Evolutionary conservation across 2,113 vertebrate genomes (phyloP), one percentile per base, ranked within the genome.

Genomic region (Hyla sarda): DNA sequence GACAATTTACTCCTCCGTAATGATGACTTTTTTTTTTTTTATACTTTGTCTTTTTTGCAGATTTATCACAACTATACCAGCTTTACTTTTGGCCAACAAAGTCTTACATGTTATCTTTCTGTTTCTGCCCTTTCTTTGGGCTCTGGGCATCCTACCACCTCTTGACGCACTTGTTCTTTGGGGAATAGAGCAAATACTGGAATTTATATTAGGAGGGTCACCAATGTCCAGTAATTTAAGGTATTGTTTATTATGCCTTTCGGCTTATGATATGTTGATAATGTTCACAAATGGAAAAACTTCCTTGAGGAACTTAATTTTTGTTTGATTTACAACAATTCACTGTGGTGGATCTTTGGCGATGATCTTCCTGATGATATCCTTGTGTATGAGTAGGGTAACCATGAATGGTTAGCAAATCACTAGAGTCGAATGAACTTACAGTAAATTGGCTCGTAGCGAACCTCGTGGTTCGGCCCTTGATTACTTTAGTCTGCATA

Each of bases 191-290:
- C 98, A 99, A 85, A 89, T 93, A 82, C 94, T 99, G 88, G 96
- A 97, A 89, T 97, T 99, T 89, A 96, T 95, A 73, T 93, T 99
- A 56, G 98, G 98, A 89, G 98, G 98, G 80, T 99, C 98, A 17
- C 93, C 97, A 74, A 96, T 99, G 97, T 96, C 97, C 89, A 97
- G 95, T 88, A 97, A 97, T 90, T 83, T 95, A 90, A 94, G 97
- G 98, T 96, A 95, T 16, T n/a, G 3, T 45, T 45, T 45, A 73
- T 45, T n/a, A 1, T 47, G 4, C 8, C 41, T 41, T 41, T 8
- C 8, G 41, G 41, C 41, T 41, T 41, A 5, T n/a, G n/a, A n/a
- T 41, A 41, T 41, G 41, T 41, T 41, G 41, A 8, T 41, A 41
- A 41, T 41, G 8, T 41, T 41, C 41, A 41, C 41, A 41, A 41